phyloP scores from a whole-genome alignment of 2,888 invertebrate genomes.

The Erynnis tages region DNA sequence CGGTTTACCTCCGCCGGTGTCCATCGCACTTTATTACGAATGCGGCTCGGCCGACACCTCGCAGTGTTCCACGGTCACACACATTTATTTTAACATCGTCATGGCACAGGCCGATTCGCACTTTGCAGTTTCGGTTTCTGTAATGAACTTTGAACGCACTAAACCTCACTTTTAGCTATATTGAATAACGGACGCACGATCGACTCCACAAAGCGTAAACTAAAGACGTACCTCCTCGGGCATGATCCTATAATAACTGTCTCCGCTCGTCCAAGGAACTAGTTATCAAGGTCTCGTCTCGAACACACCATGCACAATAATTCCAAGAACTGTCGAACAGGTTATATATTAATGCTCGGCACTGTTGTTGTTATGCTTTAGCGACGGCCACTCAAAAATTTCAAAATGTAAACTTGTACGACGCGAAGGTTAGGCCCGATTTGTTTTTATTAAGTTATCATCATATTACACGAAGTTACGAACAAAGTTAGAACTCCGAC shows the following conservation, averaged over 20 bases:
- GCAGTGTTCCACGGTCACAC: constrained; percentile 61
- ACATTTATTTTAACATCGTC: constrained; percentile 67
- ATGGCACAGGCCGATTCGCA: constrained; percentile 58
- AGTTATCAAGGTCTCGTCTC: constrained; percentile 81
- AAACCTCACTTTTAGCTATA: constrained; percentile 53
- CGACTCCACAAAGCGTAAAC: constrained; percentile 66
- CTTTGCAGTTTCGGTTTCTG: constrained; percentile 55
- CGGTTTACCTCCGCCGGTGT: constrained; percentile 75
- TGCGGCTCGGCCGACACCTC: constrained; percentile 58
- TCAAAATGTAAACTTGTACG: background rate
- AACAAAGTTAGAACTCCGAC: constrained; percentile 20
- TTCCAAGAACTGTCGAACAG: constrained; percentile 73
- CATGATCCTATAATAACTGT: constrained; percentile 79
- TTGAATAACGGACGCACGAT: constrained; percentile 37
- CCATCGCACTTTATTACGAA: constrained; percentile 65
- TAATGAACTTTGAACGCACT: constrained; percentile 58
- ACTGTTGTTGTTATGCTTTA: constrained; percentile 41
- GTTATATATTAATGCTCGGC: constrained; percentile 55
- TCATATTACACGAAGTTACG: constrained; percentile 8
- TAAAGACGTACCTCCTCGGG: constrained; percentile 78
- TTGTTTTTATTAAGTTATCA: constrained; percentile 1
- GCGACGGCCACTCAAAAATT: constrained; percentile 21
- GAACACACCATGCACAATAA: constrained; percentile 65
- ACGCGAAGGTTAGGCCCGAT: background rate
- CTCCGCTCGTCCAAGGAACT: constrained; percentile 76